These are phyloP conservation scores for Diorhabda elongata DNA, from an alignment of 1,140 invertebrate species.

Conservation along the genomic window DNA sequence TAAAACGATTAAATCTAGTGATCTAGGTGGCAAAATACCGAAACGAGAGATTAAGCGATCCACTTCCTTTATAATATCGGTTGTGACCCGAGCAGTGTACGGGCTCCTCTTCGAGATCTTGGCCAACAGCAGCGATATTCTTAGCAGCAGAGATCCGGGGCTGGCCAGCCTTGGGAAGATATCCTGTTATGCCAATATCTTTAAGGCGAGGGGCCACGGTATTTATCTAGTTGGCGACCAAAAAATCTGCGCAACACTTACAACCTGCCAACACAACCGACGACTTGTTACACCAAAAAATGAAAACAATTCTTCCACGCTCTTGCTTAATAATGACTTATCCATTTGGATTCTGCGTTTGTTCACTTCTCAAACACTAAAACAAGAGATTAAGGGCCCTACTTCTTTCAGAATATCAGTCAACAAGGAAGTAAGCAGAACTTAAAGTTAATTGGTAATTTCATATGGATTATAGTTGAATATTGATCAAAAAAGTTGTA, in stretches of 20 bases:
- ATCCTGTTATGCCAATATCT: background rate
- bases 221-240: background rate
- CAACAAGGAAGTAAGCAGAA: no score
- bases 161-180: background rate
- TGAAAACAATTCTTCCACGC: background rate
- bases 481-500: no score
- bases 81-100: no score
- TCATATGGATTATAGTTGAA: no score
- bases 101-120: background rate
- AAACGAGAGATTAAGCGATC: background rate
- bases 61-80: no score
- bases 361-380: background rate
- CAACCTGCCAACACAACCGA: background rate
- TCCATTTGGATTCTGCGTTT: background rate
- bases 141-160: background rate
- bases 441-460: no score
- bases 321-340: background rate
- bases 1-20: no score
- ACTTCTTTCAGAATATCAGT: no score
- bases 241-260: background rate
- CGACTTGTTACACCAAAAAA: background rate
- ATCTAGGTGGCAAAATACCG: background rate
- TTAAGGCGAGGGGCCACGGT: background rate
- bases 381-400: background rate
- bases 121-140: background rate